These are phyloP conservation scores for Pachypeltis micranthus DNA, from an alignment of 1,140 invertebrate species.

Conservation along the genomic window DNA sequence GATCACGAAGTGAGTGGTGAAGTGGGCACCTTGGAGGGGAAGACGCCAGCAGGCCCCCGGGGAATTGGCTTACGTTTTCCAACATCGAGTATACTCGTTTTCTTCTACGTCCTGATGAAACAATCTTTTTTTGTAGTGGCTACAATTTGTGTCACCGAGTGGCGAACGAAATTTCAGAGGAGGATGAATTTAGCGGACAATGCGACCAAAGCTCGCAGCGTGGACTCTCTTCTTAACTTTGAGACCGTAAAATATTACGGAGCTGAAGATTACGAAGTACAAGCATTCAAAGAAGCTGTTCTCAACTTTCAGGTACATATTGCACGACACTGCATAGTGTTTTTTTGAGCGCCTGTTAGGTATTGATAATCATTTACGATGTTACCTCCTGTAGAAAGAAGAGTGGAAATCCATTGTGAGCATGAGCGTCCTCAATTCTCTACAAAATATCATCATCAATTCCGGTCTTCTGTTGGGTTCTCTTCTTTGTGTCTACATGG, in stretches of 20 bases:
- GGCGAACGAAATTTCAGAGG: constrained; percentile 87
- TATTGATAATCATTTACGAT: too few species aligned
- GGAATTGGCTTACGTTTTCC: too few species aligned
- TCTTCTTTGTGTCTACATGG: constrained; percentile 74
- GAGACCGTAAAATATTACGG: constrained; percentile 97
- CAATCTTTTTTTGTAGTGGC: constrained; percentile 43
- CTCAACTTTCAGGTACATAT: constrained; percentile 68
- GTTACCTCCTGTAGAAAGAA: constrained; percentile 47
- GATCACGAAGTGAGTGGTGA: too few species aligned
- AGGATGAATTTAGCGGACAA: constrained; percentile 91
- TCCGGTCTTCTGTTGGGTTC: constrained; percentile 74
- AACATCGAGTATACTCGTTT: too few species aligned
- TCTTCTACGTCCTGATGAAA: neutral
- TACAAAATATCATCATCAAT: constrained; percentile 85
- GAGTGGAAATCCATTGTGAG: constrained; percentile 79
- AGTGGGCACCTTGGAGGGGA: too few species aligned
- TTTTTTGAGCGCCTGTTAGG: too few species aligned
- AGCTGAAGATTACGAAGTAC: constrained; percentile 80
- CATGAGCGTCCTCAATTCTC: constrained; percentile 74
- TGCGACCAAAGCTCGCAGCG: constrained; percentile 74
- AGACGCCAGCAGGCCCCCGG: too few species aligned
- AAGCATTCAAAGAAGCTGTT: constrained; percentile 70
- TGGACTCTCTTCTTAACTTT: constrained; percentile 94
- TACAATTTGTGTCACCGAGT: constrained; percentile 84
- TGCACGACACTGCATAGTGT: too few species aligned